A percentile compares a stretch with the other conserved stretches of the same genome.
phyloP scores from a whole-genome alignment of 1,140 invertebrate species.

The Drosophila parabipectinata region DNA sequence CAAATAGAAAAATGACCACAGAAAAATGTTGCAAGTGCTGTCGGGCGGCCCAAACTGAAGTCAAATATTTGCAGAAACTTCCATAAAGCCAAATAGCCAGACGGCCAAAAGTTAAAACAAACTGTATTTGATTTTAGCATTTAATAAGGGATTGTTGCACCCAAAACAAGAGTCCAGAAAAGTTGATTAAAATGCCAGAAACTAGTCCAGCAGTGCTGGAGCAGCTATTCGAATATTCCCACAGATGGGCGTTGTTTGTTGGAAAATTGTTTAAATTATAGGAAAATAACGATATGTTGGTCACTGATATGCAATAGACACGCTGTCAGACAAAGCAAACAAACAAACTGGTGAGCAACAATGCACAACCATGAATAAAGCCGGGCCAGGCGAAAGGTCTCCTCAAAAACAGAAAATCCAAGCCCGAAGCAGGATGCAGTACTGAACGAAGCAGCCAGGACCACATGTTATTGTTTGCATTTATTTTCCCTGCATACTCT shows the following conservation, averaged over 20 bases:
- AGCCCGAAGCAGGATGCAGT: slow-evolving; percentile 9
- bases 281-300: slow-evolving; percentile 49
- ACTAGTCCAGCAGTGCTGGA: not conserved
- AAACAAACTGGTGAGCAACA: slow-evolving; percentile 39
- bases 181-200: slow-evolving; percentile 68
- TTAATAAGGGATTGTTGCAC: slow-evolving; percentile 36
- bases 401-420: slow-evolving; percentile 19
- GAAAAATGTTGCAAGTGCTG: slow-evolving; percentile 50
- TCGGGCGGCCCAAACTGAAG: slow-evolving; percentile 22
- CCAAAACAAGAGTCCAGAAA: slow-evolving; percentile 12
- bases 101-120: slow-evolving; percentile 29
- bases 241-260: slow-evolving; percentile 11
- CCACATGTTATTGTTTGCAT: slow-evolving; percentile 50
- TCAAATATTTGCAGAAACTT: slow-evolving; percentile 71
- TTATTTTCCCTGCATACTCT: slow-evolving; percentile 23
- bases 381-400: slow-evolving; percentile 22
- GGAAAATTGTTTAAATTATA: slow-evolving; percentile 56
- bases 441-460: slow-evolving; percentile 4
- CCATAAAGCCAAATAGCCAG: slow-evolving; percentile 60
- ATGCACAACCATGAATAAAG: slow-evolving; percentile 33
- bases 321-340: slow-evolving; percentile 38
- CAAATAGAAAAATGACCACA: slow-evolving; percentile 65
- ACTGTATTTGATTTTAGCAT: slow-evolving; percentile 45
- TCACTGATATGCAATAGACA: slow-evolving; percentile 68
- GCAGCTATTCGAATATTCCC: slow-evolving; percentile 54